phyloP scores from a whole-genome alignment of 1,140 invertebrate genomes.

The Eriocheir sinensis region DNA sequence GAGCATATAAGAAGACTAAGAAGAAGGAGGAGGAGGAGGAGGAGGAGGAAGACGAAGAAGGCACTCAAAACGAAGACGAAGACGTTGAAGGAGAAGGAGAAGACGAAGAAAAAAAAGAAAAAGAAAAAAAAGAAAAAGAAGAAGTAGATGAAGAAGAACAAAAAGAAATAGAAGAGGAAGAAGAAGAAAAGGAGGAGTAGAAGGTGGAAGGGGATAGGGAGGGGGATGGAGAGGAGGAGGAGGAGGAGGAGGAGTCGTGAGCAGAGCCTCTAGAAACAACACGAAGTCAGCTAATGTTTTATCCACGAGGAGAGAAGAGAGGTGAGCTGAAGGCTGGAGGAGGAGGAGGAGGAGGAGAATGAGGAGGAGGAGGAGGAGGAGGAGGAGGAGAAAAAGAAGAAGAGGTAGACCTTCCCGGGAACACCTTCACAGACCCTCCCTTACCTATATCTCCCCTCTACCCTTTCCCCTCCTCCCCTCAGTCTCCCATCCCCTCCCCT shows the following conservation, averaged over 20 bases:
- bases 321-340: neutral
- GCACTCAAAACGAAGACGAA: no score
- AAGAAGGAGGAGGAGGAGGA: neutral
- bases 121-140: no score
- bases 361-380: neutral
- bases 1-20: neutral
- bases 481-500: neutral
- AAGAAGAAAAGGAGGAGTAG: neutral
- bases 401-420: constrained; percentile 1
- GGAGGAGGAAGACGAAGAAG: no score
- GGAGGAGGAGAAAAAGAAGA: neutral
- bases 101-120: no score
- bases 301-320: no score
- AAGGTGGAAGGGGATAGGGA: neutral
- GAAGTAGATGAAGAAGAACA: no score
- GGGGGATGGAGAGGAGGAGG: neutral
- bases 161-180: no score
- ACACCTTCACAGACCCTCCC: neutral
- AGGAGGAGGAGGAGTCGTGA: neutral
- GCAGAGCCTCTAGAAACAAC: neutral
- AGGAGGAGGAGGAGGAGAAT: neutral
- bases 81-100: no score
- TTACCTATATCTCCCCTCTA: neutral
- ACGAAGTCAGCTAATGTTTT: neutral
- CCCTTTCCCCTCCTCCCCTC: neutral